phyloP scores from a whole-genome alignment of 1,140 invertebrate genomes.

The Neodiprion pinetum region DNA sequence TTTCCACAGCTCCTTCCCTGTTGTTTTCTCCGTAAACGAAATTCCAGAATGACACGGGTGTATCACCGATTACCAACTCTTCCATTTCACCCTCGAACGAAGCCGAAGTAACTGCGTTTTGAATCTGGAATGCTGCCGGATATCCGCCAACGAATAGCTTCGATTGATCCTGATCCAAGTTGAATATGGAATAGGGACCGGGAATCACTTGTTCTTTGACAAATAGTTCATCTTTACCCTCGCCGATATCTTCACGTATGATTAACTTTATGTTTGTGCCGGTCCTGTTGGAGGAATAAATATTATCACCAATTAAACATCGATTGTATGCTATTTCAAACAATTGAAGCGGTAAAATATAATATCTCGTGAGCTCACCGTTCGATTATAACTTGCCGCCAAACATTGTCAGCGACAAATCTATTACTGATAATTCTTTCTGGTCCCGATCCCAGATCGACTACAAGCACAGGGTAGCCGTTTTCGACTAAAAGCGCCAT shows the following conservation, averaged over 20 bases:
- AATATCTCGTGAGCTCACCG: constrained; percentile 64
- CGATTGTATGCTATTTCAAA: constrained; percentile 37
- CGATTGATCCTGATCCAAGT: constrained; percentile 84
- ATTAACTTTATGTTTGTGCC: constrained; percentile 84
- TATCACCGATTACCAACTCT: constrained; percentile 87
- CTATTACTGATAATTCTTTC: constrained; percentile 77
- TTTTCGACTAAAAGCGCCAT: constrained; percentile 90
- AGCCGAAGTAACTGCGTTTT: constrained; percentile 70
- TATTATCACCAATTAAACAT: constrained; percentile 5
- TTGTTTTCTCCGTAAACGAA: constrained; percentile 83
- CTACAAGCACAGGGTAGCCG: constrained; percentile 84
- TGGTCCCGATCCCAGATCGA: constrained; percentile 88
- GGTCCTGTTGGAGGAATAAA: constrained; percentile 62
- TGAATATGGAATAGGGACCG: constrained; percentile 82
- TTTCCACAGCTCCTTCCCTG: constrained; percentile 73
- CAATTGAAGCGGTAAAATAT: background rate
- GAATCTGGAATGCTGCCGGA: constrained; percentile 74
- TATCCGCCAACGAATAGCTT: constrained; percentile 92
- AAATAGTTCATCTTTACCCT: constrained; percentile 65
- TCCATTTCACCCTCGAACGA: constrained; percentile 91
- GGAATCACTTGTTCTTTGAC: constrained; percentile 69
- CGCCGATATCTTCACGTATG: constrained; percentile 77
- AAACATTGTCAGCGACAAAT: constrained; percentile 82
- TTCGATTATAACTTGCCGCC: constrained; percentile 91
- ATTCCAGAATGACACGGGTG: constrained; percentile 94